Conservation (phyloP, 2,888 invertebrate species). For the Actias luna region DNA sequence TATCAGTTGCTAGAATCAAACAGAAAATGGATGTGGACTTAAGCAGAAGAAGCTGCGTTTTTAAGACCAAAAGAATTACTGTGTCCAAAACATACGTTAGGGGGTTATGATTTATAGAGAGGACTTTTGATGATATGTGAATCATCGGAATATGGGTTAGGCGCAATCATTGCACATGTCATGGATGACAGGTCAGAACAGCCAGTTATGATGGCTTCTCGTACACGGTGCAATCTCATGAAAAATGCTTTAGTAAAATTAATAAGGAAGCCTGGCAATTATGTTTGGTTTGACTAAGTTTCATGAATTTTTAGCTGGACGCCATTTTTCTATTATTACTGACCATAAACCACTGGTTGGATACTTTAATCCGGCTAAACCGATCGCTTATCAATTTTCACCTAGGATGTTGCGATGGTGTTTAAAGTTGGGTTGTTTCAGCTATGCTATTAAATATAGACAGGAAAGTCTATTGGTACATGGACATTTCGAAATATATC, state of each 20-base stretch:
- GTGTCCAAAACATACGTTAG: conserved; percentile 19
- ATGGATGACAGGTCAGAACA: conserved; percentile 27
- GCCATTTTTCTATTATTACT: conserved; percentile 21
- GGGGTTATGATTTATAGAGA: too few relatives aligned
- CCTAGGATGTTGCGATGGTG: conserved; percentile 28
- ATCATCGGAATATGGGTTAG: conserved; percentile 25
- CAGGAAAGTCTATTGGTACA: conserved; percentile 28
- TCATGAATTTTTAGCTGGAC: conserved; percentile 20
- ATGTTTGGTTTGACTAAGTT: conserved; percentile 28
- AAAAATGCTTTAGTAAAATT: conserved; percentile 27
- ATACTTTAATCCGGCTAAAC: conserved; percentile 16
- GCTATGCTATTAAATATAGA: conserved; percentile 28
- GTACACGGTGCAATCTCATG: conserved; percentile 26
- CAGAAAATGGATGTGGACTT: conserved; percentile 27
- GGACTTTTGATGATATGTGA: conserved; percentile 25
- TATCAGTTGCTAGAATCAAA: conserved; percentile 20
- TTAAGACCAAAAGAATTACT: conserved; percentile 21
- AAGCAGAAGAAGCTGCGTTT: conserved; percentile 22
- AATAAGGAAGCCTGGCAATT: conserved; percentile 31
- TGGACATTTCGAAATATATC: conserved; percentile 23
- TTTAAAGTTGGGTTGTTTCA: conserved; percentile 25
- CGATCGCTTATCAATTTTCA: conserved; percentile 25
- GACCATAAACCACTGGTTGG: conserved; percentile 25
- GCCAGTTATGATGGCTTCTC: conserved; percentile 26
- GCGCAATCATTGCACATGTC: conserved; percentile 25